Evolutionary conservation across 64 coral and sea anemone genomes (phyloP), one percentile per base, ranked within the genome.

Genomic region (Porites australiensis): DNA sequence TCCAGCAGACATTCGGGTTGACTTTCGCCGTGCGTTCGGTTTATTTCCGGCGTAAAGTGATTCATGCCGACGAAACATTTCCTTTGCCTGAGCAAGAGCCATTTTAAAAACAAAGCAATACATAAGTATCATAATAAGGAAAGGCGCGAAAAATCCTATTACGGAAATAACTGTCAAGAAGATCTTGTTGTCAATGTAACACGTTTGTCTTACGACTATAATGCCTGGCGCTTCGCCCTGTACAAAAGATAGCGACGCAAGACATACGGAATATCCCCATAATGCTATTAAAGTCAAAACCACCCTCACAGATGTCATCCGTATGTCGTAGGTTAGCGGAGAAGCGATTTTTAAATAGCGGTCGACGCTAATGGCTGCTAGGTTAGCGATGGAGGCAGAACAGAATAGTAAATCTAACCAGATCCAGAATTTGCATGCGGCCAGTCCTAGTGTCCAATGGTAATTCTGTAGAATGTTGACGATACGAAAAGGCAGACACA

Each of bases 91-190:
- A 77, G 37, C 68, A 18, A 98, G 88, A 3, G 95, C 95, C n/a
- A 98, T 82, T 68, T 98, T 98, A 22, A 98, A 98, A 5, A 98
- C 95, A 49, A 98, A 93, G 62, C 88, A 98, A 75, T 98, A 98
- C 95, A 98, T 98, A 0, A 98, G 92, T 3, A 98, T 3, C 92
- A 94, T 98, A 14, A 91, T 98, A 9, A 82, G 63, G 7, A 98
- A 86, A 6, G 95, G 92, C 0, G 83, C 92, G 73, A 94, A 91
- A 66, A 98, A 98, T 47, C 95, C 95, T 7, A 98, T 82, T 2
- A 91, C 82, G 19, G 91, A 94, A 16, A 97, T 77, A 14, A 94
- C 94, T 48, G 95, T 97, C 5, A 97, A 88, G 74, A 88, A 97
- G 18, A 97, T 97, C 50, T 58, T 97, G 66, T 78, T 92, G 69